A percentile compares a stretch with the other conserved stretches of the same genome.
Conservation (phyloP, 2,888 invertebrate species). For the Cotesia congregata region DNA sequence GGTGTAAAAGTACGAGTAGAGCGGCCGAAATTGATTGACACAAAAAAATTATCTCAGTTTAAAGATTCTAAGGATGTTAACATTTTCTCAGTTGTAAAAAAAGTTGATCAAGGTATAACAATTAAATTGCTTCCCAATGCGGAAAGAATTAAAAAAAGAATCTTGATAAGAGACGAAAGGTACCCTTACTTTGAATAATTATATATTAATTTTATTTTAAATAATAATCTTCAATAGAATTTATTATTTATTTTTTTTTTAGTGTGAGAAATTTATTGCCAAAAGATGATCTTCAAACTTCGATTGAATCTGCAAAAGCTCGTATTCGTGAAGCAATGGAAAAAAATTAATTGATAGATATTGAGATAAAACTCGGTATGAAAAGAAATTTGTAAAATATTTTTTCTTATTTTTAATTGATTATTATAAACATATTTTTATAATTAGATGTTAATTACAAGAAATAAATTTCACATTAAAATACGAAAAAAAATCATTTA, state of each 20-base stretch:
- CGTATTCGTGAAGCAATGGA: constrained; percentile 61
- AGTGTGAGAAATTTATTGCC: constrained; percentile 58
- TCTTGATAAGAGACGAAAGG: constrained; percentile 61
- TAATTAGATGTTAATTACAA: background rate
- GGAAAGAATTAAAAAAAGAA: constrained; percentile 56
- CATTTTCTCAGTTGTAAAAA: constrained; percentile 57
- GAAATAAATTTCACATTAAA: constrained; percentile 20
- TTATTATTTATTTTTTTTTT: constrained; percentile 46
- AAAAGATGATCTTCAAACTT: constrained; percentile 56
- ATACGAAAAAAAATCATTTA: constrained; percentile 32
- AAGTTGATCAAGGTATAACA: constrained; percentile 56
- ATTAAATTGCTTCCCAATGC: constrained; percentile 56
- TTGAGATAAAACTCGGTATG: background rate
- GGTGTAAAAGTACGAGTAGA: constrained; percentile 52
- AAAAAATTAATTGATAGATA: constrained; percentile 40
- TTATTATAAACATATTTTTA: no score
- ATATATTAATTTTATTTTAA: constrained; percentile 18
- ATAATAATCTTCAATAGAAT: background rate
- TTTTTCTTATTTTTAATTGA: no score
- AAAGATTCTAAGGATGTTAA: constrained; percentile 45
- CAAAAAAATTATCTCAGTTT: constrained; percentile 50
- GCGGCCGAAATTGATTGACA: constrained; percentile 59
- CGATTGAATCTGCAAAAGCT: constrained; percentile 56
- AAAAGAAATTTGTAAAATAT: no score
- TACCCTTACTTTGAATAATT: constrained; percentile 41